A percentile compares a stretch with the other conserved stretches of the same genome.
These are phyloP conservation scores for Mesorhabditis sp. DNA, from an alignment of 2,888 invertebrate species.

Conservation along the genomic window DNA sequence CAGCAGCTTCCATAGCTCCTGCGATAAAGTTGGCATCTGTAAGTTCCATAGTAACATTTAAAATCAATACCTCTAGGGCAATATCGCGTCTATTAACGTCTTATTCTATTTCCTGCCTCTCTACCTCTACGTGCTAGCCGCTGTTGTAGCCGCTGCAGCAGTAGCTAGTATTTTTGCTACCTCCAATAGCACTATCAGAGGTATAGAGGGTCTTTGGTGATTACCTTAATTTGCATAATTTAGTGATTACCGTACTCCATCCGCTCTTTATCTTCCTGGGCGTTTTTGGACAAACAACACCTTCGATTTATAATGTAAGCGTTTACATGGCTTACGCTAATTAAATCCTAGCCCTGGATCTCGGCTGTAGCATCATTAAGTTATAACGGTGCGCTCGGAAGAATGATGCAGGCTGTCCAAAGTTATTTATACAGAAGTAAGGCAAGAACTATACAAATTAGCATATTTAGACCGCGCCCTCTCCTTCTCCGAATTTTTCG, in stretches of 20 bases:
- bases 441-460: background rate
- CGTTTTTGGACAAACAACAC: conserved; percentile 4
- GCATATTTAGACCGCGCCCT: background rate
- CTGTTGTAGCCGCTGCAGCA: background rate
- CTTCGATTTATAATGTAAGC: background rate
- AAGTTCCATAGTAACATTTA: background rate
- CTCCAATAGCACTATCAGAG: background rate
- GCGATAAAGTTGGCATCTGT: conserved; percentile 4
- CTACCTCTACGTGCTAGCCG: background rate
- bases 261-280: conserved; percentile 3
- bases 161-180: conserved; percentile 1
- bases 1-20: background rate
- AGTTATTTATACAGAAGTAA: background rate
- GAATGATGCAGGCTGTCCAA: background rate
- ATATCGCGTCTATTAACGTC: background rate
- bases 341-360: no score
- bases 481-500: background rate
- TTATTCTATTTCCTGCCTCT: background rate
- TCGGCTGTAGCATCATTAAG: background rate
- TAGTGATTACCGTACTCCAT: background rate
- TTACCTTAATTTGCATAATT: background rate
- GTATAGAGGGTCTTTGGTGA: no score
- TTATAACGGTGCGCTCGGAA: background rate
- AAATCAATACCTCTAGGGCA: background rate
- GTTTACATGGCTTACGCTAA: no score